Conservation (phyloP, 1,140 invertebrate species). For the Diorhabda carinulata region DNA sequence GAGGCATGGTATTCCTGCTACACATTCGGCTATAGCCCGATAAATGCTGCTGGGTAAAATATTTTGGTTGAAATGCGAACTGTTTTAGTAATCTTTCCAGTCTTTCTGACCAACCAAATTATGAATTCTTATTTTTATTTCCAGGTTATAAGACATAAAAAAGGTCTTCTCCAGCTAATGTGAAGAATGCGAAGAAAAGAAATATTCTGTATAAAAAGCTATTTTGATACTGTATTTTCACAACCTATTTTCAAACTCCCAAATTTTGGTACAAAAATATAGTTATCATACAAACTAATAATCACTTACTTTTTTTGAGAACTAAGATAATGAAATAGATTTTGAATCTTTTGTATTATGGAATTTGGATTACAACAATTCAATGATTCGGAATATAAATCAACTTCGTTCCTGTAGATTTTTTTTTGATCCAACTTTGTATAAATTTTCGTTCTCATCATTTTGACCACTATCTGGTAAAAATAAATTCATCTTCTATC, state of each 20-base stretch:
- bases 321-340: neutral
- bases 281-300: neutral
- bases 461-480: neutral
- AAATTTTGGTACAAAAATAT: neutral
- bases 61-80: neutral
- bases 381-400: neutral
- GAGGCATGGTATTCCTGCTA: neutral
- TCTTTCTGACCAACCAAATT: neutral
- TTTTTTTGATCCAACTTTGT: neutral
- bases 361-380: neutral
- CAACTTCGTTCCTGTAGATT: neutral
- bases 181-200: neutral
- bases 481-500: constrained; percentile 15
- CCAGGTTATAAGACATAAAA: neutral
- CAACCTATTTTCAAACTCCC: neutral
- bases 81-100: neutral
- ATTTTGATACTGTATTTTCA: neutral
- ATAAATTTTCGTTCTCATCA: neutral
- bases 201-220: neutral
- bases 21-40: neutral
- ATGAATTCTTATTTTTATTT: neutral
- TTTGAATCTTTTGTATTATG: neutral
- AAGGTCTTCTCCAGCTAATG: too few species aligned
- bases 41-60: neutral
- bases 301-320: neutral